These are phyloP conservation scores for Corapipo altera DNA, from an alignment of 2,113 vertebrate genomes.

Conservation along the genomic window DNA sequence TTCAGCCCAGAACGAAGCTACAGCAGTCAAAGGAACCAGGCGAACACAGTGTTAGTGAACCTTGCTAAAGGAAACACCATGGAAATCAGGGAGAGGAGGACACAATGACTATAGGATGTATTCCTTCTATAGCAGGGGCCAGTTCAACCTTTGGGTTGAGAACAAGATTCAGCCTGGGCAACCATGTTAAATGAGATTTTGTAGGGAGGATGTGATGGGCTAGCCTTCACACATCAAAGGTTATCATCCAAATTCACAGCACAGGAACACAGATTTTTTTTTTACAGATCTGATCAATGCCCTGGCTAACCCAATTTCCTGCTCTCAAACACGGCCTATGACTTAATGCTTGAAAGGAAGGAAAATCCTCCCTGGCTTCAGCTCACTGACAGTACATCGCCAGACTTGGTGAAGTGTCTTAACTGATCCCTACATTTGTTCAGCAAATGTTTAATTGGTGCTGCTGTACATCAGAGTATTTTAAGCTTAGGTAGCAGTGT, in stretches of 20 bases:
- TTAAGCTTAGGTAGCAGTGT: not conserved
- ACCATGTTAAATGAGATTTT: not conserved
- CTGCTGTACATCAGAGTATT: not conserved
- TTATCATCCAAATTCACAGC: not conserved
- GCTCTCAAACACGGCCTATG: not conserved
- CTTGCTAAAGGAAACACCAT: constrained; percentile 15
- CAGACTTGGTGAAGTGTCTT: not conserved
- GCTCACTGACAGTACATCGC: not conserved
- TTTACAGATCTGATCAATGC: not conserved
- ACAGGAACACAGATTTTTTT: not conserved
- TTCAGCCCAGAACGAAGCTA: constrained; percentile 18
- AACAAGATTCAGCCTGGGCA: not conserved
- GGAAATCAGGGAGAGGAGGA: constrained; percentile 27
- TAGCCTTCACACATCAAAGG: not conserved
- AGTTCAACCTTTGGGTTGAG: not conserved
- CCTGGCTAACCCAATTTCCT: not conserved
- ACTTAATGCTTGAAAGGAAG: not conserved
- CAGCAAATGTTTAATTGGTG: not conserved
- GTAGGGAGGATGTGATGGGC: not conserved
- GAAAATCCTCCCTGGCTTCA: not conserved
- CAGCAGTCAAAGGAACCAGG: constrained; percentile 29
- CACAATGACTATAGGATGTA: not conserved
- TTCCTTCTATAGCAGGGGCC: not conserved
- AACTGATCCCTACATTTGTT: not conserved
- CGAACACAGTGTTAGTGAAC: constrained; percentile 28